Conservation (phyloP, 2,113 vertebrate genomes). For the Micromys minutus region DNA sequence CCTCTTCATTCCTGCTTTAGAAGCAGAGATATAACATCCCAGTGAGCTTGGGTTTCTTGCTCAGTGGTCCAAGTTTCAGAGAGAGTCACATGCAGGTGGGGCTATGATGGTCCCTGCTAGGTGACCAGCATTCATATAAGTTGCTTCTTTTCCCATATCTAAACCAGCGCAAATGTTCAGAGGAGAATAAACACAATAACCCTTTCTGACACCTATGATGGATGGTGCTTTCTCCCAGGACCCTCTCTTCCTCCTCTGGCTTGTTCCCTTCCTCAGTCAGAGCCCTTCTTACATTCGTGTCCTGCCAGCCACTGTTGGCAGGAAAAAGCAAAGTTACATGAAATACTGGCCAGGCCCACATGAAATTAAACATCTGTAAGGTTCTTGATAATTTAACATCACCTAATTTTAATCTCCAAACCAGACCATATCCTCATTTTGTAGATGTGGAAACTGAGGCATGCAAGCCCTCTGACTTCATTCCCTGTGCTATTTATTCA, state of each 20-base stretch:
- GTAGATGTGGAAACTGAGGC: background rate
- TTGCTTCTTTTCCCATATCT: background rate
- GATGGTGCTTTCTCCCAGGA: background rate
- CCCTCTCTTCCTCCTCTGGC: background rate
- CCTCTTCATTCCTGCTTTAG: background rate
- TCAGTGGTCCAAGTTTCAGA: background rate
- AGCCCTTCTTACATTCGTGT: background rate
- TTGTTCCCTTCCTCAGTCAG: background rate
- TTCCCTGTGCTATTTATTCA: background rate
- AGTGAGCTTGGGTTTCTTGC: background rate
- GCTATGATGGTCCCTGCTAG: accelerated
- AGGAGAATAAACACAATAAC: background rate
- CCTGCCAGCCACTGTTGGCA: background rate
- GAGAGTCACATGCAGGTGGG: background rate
- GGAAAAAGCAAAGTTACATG: background rate
- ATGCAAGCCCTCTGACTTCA: background rate
- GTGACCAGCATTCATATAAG: background rate
- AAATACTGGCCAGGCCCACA: background rate
- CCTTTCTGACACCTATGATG: accelerated
- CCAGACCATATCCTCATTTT: background rate
- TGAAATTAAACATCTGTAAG: background rate
- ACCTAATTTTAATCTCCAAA: background rate
- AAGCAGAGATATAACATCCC: too few relatives aligned
- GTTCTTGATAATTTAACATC: background rate
- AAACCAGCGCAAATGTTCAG: background rate